These are phyloP conservation scores for Cerceris ruficornis DNA, from an alignment of 2,888 invertebrate genomes.

Conservation along the genomic window DNA sequence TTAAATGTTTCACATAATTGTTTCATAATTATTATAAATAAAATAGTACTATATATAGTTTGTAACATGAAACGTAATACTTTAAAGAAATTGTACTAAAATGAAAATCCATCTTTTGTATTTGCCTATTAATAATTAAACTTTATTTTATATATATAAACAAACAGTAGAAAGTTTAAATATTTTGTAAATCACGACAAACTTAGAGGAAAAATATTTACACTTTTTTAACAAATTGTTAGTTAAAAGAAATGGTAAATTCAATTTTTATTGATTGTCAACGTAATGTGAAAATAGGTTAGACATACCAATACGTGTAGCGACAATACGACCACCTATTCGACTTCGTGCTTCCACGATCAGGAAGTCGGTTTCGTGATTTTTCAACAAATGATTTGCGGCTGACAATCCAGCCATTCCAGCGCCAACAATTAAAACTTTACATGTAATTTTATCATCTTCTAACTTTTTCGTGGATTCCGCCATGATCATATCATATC, in stretches of 20 bases:
- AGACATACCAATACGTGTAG: slow-evolving; percentile 86
- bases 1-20: too few relatives aligned
- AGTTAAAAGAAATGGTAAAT: neutral
- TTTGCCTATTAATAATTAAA: neutral
- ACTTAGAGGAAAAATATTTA: neutral
- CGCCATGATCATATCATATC: slow-evolving; percentile 76
- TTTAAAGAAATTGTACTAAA: too few relatives aligned
- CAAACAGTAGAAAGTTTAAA: neutral
- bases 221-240: neutral
- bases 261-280: slow-evolving; percentile 24
- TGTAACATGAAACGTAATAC: too few relatives aligned
- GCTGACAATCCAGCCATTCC: slow-evolving; percentile 94
- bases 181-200: neutral
- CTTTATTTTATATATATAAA: too few relatives aligned
- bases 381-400: slow-evolving; percentile 91
- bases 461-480: slow-evolving; percentile 77
- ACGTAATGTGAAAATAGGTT: slow-evolving; percentile 37
- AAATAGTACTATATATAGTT: too few relatives aligned
- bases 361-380: slow-evolving; percentile 90
- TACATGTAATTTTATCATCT: slow-evolving; percentile 82
- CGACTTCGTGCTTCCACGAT: slow-evolving; percentile 91
- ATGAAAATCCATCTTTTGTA: neutral
- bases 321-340: slow-evolving; percentile 91
- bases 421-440: slow-evolving; percentile 92
- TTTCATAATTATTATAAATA: too few relatives aligned